phyloP scores from a whole-genome alignment of 2,113 vertebrate genomes.

The cat (Felis catus) region DNA sequence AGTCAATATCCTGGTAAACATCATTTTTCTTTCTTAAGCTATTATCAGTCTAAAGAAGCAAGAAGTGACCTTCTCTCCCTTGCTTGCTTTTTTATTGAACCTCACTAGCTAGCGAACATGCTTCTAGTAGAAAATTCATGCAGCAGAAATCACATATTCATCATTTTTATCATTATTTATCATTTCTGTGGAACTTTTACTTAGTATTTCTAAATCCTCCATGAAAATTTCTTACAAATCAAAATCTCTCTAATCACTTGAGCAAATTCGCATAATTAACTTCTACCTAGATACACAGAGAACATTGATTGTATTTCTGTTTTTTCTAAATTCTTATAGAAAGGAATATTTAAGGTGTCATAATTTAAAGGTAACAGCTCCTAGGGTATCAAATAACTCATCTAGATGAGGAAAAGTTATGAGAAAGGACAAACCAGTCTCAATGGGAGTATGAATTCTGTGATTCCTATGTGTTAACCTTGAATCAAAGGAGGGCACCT shows the following conservation, averaged over 20 bases:
- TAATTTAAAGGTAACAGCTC: background rate
- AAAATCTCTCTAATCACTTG: background rate
- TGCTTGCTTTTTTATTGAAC: background rate
- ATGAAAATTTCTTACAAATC: background rate
- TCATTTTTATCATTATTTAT: background rate
- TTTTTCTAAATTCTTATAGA: background rate
- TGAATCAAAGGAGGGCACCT: background rate
- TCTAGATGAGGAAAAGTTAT: slow-evolving; percentile 18
- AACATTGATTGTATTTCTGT: background rate
- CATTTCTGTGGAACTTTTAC: background rate
- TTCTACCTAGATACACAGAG: background rate
- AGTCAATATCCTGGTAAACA: background rate
- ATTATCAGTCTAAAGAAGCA: background rate
- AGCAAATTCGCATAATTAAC: background rate
- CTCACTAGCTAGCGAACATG: background rate
- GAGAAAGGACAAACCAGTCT: slow-evolving; percentile 36
- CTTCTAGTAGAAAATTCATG: background rate
- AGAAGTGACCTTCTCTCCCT: background rate
- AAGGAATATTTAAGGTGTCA: background rate
- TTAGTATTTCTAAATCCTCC: background rate
- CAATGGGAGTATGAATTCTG: slow-evolving; percentile 1
- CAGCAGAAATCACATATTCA: background rate
- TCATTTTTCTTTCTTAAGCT: slow-evolving; percentile 1
- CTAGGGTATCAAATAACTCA: slow-evolving; percentile 24
- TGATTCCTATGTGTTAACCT: background rate